phyloP scores from a whole-genome alignment of 2,888 invertebrate genomes.

The Campoplex nolae region DNA sequence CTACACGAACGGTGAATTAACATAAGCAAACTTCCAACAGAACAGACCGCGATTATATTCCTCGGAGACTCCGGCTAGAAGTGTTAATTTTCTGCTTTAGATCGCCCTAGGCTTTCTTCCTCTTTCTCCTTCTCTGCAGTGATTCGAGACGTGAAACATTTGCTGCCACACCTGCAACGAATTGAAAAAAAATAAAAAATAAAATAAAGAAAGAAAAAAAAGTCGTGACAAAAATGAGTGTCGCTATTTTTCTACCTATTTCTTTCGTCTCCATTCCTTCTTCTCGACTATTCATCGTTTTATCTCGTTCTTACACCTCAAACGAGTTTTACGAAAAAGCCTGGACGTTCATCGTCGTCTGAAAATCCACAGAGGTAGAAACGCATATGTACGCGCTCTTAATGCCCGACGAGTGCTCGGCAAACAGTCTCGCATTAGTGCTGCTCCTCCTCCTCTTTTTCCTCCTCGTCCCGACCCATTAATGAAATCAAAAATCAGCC shows the following conservation, averaged over 20 bases:
- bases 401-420: conserved; percentile 79
- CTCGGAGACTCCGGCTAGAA: conserved; percentile 76
- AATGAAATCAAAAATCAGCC: conserved; percentile 80
- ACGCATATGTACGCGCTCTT: conserved; percentile 72
- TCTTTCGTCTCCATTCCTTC: conserved; percentile 12
- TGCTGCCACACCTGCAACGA: conserved; percentile 50
- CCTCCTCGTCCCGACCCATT: conserved; percentile 75
- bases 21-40: conserved; percentile 80
- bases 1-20: conserved; percentile 77
- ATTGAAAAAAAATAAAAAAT: conserved; percentile 4
- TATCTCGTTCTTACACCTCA: conserved; percentile 17
- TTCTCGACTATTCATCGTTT: not conserved
- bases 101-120: conserved; percentile 55
- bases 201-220: not conserved
- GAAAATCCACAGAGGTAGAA: conserved; percentile 16
- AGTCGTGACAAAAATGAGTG: conserved; percentile 68
- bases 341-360: not conserved
- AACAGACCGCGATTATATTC: conserved; percentile 73
- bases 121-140: conserved; percentile 14
- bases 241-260: conserved; percentile 45
- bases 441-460: conserved; percentile 71
- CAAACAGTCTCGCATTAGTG: conserved; percentile 80
- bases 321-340: conserved; percentile 8
- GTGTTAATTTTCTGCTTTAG: conserved; percentile 81
- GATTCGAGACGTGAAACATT: conserved; percentile 46